phyloP scores from a whole-genome alignment of 2,113 vertebrate genomes.

The Pseudorectes ferrugineus region DNA sequence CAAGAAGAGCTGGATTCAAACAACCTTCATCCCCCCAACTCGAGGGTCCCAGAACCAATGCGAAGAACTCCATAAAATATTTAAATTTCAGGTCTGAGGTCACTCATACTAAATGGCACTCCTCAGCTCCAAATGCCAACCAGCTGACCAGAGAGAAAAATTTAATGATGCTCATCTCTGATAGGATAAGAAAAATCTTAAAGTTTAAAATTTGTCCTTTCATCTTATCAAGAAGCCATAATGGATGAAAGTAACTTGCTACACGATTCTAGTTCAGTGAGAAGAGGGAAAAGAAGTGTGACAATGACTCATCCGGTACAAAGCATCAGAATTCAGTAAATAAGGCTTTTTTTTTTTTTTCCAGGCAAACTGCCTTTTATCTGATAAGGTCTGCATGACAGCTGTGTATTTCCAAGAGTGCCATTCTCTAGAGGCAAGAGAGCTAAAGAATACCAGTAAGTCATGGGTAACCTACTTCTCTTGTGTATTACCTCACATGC shows the following conservation, averaged over 20 bases:
- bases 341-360: not conserved
- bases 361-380: conserved; percentile 3
- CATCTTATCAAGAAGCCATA: not conserved
- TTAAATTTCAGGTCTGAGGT: not conserved
- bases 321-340: conserved; percentile 45
- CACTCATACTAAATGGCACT: not conserved
- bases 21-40: not conserved
- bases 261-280: not conserved
- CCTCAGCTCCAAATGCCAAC: not conserved
- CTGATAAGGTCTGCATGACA: not conserved
- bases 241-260: not conserved
- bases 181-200: not conserved
- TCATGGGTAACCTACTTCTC: not conserved
- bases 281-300: conserved; percentile 2
- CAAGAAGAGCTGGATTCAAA: not conserved
- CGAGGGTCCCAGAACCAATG: not conserved
- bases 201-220: conserved; percentile 9
- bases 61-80: not conserved
- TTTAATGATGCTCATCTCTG: not conserved
- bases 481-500: not conserved
- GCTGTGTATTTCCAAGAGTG: not conserved
- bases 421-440: not conserved
- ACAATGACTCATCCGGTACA: conserved; percentile 35
- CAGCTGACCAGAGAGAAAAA: not conserved
- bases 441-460: not conserved